phyloP scores from a whole-genome alignment of 2,797 vertebrate genomes.

The Jordanella pulchra region DNA sequence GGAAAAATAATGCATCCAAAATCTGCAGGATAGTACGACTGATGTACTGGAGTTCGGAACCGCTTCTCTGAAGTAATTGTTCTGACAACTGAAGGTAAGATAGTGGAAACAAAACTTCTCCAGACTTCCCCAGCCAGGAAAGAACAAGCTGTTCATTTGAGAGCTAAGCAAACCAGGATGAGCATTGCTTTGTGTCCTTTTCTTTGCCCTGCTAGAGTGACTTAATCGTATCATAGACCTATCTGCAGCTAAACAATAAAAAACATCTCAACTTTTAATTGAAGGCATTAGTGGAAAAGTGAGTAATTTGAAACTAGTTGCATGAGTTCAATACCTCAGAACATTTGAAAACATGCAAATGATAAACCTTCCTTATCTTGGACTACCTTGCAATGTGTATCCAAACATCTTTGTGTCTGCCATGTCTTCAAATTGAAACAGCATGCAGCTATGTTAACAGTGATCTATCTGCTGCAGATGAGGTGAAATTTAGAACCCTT shows the following conservation, averaged over 20 bases:
- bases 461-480: not conserved
- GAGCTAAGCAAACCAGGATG: no score
- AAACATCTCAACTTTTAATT: not conserved
- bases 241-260: not conserved
- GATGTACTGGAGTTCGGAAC: no score
- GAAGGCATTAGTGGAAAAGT: not conserved
- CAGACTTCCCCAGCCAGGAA: no score
- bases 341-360: not conserved
- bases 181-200: no score
- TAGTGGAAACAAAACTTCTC: no score
- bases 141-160: no score
- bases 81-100: no score
- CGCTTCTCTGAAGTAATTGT: no score
- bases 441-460: not conserved
- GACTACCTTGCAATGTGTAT: not conserved
- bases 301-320: not conserved
- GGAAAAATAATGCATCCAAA: no score
- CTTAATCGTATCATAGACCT: no score
- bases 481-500: conserved; percentile 1
- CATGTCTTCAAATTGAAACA: not conserved
- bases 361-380: not conserved
- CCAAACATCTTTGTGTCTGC: not conserved
- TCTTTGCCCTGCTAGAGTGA: no score
- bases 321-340: not conserved
- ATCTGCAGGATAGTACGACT: no score